Percentiles rank a stretch among this genome's conserved stretches.
Conservation (phyloP, 2,113 vertebrate genomes). For the Cettia cetti region DNA sequence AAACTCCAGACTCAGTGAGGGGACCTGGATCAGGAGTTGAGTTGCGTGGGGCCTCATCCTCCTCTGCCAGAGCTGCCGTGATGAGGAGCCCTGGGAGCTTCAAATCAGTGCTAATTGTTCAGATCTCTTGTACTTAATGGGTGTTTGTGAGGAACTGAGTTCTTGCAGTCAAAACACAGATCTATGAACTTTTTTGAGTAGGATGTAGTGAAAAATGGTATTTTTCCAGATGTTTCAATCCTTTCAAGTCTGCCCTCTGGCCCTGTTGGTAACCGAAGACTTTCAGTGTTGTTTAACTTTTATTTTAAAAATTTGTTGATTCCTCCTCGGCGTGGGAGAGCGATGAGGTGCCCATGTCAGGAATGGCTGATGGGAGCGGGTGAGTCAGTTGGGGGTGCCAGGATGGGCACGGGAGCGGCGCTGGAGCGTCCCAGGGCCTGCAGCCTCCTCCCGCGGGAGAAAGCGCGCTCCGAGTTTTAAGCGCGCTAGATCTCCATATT, state of each 20-base stretch:
- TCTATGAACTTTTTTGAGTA: not conserved
- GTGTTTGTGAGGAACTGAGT: not conserved
- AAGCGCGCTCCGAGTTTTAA: not conserved
- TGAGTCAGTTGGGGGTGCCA: fast-evolving
- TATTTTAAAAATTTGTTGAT: not conserved
- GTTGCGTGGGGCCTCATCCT: not conserved
- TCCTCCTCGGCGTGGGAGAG: fast-evolving
- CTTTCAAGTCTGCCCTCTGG: not conserved
- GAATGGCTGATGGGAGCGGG: not conserved
- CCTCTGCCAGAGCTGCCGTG: not conserved
- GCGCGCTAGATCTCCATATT: slow-evolving; percentile 37
- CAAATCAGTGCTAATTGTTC: not conserved
- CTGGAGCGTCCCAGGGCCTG: not conserved
- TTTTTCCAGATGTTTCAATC: not conserved
- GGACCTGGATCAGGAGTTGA: not conserved
- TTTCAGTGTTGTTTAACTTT: not conserved
- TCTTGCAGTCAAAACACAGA: not conserved
- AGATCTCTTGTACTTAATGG: not conserved
- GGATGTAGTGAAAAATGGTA: not conserved
- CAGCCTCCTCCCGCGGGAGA: not conserved
- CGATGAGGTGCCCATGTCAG: not conserved
- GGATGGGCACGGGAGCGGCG: fast-evolving
- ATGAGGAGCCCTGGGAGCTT: not conserved
- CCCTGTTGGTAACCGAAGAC: not conserved
- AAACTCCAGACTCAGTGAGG: not conserved